Evolutionary conservation across 53 echinoderm and acorn worm genomes (phyloP), one percentile per base, ranked within the genome.

Genomic region (Stichopus horrens): DNA sequence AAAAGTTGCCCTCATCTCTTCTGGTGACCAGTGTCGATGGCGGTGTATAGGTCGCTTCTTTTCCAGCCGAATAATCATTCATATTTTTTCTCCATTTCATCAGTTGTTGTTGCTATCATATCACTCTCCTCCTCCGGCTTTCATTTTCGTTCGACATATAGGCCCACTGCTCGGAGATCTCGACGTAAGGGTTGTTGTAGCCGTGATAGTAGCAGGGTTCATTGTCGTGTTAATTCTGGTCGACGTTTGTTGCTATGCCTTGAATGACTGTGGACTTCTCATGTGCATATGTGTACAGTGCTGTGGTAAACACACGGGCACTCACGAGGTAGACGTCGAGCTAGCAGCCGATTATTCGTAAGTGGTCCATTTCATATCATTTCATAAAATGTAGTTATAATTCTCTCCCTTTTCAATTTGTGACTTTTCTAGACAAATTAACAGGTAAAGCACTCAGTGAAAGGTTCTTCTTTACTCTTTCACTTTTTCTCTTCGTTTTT

Each of bases 221-320:
- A 91, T 99, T 79, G 82, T 96, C 88, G 78, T 99, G 3, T 90
- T 99, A 13, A 92, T 99, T 55, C 90, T 99, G 22, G 90, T 99
- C 52, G 99, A 99, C 37, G 88, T 93, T 18, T 90, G 90, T 20
- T 99, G 99, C 74, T 99, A 92, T 84, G 92, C 90, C 75, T 89
- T 96, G 89, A 99, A 99, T 76, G 90, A 86, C 87, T 99, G 99
- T 22, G 99, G 99, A 6, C 68, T 99, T 23, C 89, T 94, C 16
- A 96, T 96, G 95, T 99, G 94, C 57, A 71, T 99, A 86, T 99
- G 99, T 22, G 99, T 99, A 53, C 90, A 93, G 81, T 92, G 94
- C 88, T 99, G 99, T 77, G 99, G 99, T 59, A 93, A 93, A 77
- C 52, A 89, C 18, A 66, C 94, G 1, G 90, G 94, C 9, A 93